Percentiles rank a stretch among this genome's conserved stretches.
Evolutionary conservation across 2,113 vertebrate species (phyloP).

Genomic region (Aramus guarauna): DNA sequence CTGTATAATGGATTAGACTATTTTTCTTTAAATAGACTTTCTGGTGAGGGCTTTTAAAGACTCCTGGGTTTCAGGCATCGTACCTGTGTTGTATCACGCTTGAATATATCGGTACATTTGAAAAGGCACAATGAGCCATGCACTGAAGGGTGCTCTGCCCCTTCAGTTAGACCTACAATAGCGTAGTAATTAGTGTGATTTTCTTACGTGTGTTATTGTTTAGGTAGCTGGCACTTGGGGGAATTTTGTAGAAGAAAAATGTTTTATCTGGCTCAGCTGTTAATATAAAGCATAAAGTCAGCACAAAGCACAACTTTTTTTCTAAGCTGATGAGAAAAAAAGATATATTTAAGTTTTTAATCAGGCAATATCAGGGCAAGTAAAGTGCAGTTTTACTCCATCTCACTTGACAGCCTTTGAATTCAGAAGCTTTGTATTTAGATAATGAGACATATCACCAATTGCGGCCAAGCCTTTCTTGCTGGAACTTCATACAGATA

Average conservation of each 20-base stretch:
- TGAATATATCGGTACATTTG: not conserved
- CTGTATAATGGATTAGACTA: not conserved
- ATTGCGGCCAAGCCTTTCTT: slow-evolving; percentile 24
- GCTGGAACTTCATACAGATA: slow-evolving; percentile 43
- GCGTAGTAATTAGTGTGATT: slow-evolving; percentile 1
- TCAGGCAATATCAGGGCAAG: not conserved
- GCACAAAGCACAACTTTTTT: not conserved
- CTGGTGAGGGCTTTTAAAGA: not conserved
- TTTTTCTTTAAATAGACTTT: not conserved
- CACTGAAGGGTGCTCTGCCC: not conserved
- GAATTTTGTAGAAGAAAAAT: not conserved
- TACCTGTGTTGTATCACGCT: not conserved
- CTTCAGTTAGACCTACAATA: not conserved
- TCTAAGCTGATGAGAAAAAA: not conserved
- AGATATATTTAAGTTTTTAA: not conserved
- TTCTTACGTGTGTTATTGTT: not conserved
- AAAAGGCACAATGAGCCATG: not conserved
- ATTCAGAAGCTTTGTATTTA: not conserved
- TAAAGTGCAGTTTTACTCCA: not conserved
- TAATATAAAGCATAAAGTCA: not conserved
- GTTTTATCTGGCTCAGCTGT: not conserved
- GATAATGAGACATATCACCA: slow-evolving; percentile 27
- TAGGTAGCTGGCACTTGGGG: not conserved
- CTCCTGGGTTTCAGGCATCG: not conserved
- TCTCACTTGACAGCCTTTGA: not conserved